Conservation (phyloP, 2,113 vertebrate species). For the Ovis canadensis region DNA sequence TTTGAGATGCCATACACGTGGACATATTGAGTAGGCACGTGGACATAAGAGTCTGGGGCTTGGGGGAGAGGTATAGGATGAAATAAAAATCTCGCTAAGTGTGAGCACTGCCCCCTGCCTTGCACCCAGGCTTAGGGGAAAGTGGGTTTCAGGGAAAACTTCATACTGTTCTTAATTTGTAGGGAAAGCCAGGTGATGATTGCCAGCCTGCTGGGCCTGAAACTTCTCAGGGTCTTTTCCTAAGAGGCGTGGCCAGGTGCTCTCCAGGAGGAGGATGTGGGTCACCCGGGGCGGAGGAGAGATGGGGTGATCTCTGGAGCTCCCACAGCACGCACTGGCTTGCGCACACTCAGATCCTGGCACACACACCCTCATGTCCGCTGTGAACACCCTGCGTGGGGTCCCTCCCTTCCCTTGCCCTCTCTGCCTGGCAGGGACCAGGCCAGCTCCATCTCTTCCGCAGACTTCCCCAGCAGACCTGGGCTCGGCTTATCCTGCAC, state of each 20-base stretch:
- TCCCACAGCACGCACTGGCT: fast-evolving
- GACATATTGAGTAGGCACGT: fast-evolving
- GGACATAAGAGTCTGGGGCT: background rate
- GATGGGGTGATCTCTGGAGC: background rate
- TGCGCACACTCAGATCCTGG: fast-evolving
- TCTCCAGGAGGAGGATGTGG: background rate
- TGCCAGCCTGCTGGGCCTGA: fast-evolving
- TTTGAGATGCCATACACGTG: fast-evolving
- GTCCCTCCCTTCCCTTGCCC: background rate
- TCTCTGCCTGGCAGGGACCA: background rate
- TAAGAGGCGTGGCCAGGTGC: background rate
- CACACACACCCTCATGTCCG: fast-evolving
- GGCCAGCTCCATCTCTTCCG: fast-evolving
- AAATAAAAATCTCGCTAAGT: background rate
- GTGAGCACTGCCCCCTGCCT: fast-evolving
- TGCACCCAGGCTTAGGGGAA: background rate
- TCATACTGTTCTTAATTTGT: background rate
- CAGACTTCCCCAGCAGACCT: too few species aligned
- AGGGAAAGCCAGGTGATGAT: background rate
- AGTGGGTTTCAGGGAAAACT: background rate
- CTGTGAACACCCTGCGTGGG: fast-evolving
- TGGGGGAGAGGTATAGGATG: background rate
- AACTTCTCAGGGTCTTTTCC: background rate
- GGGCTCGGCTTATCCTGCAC: fast-evolving
- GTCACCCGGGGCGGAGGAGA: background rate